Evolutionary conservation across 2,113 vertebrate genomes (phyloP).

Genomic region (Anseranas semipalmata): DNA sequence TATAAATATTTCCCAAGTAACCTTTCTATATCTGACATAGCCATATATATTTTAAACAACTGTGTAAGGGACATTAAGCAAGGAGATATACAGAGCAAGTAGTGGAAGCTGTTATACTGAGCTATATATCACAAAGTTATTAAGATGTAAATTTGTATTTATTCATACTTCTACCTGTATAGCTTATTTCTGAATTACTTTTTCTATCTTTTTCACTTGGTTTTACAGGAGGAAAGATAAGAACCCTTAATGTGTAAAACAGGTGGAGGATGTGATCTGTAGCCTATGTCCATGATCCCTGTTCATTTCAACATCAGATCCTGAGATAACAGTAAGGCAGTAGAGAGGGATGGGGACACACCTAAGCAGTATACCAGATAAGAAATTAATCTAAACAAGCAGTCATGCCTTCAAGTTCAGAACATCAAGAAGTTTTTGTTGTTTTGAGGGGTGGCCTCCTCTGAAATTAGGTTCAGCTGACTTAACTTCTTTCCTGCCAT

Average conservation of each 20-base stretch:
- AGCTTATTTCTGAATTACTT: not conserved
- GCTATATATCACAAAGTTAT: conserved; percentile 17
- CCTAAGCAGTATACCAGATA: not conserved
- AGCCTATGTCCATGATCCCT: not conserved
- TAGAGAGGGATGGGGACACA: not conserved
- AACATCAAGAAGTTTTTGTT: not conserved
- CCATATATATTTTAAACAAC: not conserved
- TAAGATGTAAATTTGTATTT: conserved; percentile 60
- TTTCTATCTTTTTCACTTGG: conserved; percentile 8
- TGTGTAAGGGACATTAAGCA: not conserved
- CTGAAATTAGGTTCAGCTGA: not conserved
- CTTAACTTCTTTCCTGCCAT: not conserved
- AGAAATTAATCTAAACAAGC: not conserved
- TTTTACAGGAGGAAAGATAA: not conserved
- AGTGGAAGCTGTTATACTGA: not conserved
- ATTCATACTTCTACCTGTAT: conserved; percentile 1
- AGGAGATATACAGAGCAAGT: not conserved
- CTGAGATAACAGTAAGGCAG: not conserved
- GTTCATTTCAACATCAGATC: not conserved
- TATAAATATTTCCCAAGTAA: not conserved
- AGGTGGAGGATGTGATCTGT: not conserved
- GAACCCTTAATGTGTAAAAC: not conserved
- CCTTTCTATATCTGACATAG: not conserved
- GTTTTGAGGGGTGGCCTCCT: rapidly evolving
- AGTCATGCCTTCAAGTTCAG: not conserved